These are phyloP conservation scores for Montifringilla adamsi DNA, from an alignment of 2,113 vertebrate genomes.

Conservation along the genomic window DNA sequence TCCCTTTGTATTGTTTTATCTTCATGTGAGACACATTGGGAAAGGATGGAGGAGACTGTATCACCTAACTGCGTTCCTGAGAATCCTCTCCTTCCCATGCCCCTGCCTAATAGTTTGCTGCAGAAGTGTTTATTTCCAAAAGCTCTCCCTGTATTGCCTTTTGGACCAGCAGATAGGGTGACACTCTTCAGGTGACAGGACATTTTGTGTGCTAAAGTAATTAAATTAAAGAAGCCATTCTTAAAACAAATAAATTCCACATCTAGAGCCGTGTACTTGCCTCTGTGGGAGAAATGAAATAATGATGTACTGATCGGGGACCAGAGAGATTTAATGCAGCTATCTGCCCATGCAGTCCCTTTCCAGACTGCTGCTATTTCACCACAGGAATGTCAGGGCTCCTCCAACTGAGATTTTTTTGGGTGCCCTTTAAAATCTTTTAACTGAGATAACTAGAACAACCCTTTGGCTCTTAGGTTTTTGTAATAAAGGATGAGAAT, in stretches of 20 bases:
- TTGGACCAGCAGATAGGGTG: background rate
- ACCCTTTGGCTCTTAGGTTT: background rate
- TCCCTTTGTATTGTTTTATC: background rate
- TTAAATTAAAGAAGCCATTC: background rate
- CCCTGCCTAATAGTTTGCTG: background rate
- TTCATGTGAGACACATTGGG: background rate
- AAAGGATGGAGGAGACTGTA: background rate
- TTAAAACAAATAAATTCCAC: background rate
- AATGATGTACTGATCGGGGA: background rate
- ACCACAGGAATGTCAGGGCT: background rate
- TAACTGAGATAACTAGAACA: background rate
- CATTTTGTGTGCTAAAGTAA: background rate
- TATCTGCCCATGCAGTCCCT: background rate
- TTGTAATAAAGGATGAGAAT: background rate
- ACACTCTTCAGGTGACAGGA: background rate
- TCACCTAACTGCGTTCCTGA: background rate
- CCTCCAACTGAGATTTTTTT: background rate
- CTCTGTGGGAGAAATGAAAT: background rate
- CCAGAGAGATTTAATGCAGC: background rate
- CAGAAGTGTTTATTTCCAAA: background rate
- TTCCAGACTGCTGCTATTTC: background rate
- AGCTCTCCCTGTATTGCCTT: background rate
- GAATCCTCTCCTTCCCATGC: background rate
- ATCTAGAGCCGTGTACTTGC: background rate
- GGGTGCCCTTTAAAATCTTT: background rate